Conservation (phyloP, 2,888 invertebrate genomes). For the Drosophila hawaiiensis region DNA sequence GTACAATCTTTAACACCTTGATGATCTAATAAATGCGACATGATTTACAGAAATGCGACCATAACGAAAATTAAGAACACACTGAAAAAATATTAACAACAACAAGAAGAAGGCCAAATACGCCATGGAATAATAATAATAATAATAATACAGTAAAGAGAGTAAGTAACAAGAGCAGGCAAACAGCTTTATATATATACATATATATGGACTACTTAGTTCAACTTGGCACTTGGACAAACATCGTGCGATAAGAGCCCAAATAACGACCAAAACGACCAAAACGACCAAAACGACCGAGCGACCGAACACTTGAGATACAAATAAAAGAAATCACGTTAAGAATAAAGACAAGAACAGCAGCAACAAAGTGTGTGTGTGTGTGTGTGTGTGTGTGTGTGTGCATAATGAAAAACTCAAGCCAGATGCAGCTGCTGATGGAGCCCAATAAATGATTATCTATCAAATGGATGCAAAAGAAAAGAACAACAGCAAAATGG, state of each 20-base stretch:
- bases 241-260: slow-evolving; percentile 72
- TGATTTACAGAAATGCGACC: slow-evolving; percentile 72
- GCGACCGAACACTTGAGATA: slow-evolving; percentile 71
- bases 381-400: not conserved
- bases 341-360: slow-evolving; percentile 32
- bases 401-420: slow-evolving; percentile 32
- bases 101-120: slow-evolving; percentile 7
- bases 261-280: slow-evolving; percentile 37
- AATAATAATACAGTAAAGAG: slow-evolving; percentile 13
- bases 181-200: slow-evolving; percentile 8
- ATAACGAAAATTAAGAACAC: slow-evolving; percentile 54
- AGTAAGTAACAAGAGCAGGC: slow-evolving; percentile 43
- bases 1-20: slow-evolving; percentile 79
- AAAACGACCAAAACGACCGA: slow-evolving; percentile 39
- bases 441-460: slow-evolving; percentile 67
- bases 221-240: slow-evolving; percentile 79
- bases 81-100: slow-evolving; percentile 26
- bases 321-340: slow-evolving; percentile 71
- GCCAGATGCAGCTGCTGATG: slow-evolving; percentile 63
- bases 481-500: slow-evolving; percentile 17
- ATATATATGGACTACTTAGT: slow-evolving; percentile 57
- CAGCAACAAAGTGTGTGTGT: slow-evolving; percentile 9
- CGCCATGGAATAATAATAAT: slow-evolving; percentile 26
- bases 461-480: slow-evolving; percentile 22
- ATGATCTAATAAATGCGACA: slow-evolving; percentile 80